Evolutionary conservation across 35 echinoderm and acorn worm genomes (phyloP).

Genomic region (Ptychodera flava): DNA sequence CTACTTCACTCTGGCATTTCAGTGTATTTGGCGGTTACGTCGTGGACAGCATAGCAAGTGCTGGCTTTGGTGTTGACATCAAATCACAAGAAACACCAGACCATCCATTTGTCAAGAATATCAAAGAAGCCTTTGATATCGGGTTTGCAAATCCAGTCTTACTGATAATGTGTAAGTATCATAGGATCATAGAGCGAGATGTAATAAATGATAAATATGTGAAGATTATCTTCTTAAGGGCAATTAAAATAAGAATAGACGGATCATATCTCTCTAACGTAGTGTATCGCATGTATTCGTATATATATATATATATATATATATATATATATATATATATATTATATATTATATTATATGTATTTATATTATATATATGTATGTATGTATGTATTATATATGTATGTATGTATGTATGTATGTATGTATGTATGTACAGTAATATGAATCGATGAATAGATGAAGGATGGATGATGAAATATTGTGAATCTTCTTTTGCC

Average conservation of each 20-base stretch:
- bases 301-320: background rate
- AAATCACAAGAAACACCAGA: background rate
- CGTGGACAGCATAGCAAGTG: background rate
- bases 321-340: background rate
- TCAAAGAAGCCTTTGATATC: background rate
- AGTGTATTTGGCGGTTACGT: background rate
- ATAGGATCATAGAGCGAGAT: no score
- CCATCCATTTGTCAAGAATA: background rate
- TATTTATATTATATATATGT: background rate
- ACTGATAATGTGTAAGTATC: background rate
- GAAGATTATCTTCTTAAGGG: background rate
- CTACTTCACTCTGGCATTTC: no score
- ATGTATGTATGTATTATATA: background rate
- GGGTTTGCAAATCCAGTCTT: background rate
- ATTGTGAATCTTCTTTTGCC: background rate
- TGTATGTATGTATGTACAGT: background rate
- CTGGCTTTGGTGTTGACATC: background rate
- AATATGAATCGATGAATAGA: background rate
- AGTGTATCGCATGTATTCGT: no score
- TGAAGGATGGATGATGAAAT: background rate
- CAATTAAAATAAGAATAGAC: no score
- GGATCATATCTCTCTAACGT: no score
- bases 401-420: conserved; percentile 2
- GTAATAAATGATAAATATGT: no score
- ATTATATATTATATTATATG: background rate